Conservation (phyloP, 1,140 invertebrate genomes). For the Ips typographus region DNA sequence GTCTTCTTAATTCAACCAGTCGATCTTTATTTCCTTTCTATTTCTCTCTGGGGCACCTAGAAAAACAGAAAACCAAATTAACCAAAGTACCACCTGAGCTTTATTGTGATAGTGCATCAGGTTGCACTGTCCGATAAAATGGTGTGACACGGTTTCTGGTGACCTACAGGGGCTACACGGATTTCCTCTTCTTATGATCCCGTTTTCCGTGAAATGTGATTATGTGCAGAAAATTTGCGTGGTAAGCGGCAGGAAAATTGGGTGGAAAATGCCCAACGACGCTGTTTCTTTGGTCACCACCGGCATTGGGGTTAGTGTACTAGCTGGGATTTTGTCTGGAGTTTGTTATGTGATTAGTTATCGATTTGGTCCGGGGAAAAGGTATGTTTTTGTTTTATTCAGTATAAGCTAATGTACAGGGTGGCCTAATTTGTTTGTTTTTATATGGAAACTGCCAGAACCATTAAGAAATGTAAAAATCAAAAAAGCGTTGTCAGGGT, state of each 20-base stretch:
- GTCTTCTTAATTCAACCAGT: no score
- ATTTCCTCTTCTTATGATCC: conserved; percentile 20
- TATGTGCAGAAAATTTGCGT: conserved; percentile 25
- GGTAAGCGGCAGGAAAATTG: neutral
- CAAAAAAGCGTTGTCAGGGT: no score
- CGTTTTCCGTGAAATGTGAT: conserved; percentile 30
- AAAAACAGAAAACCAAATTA: neutral
- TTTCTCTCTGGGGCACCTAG: neutral
- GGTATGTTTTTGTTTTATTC: conserved; percentile 38
- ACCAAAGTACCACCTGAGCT: neutral
- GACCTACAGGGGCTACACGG: conserved; percentile 3
- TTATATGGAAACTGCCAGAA: no score
- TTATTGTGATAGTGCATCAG: conserved; percentile 1
- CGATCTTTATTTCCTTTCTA: no score
- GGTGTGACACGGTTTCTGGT: conserved; percentile 9
- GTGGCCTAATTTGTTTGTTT: no score
- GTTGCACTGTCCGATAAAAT: conserved; percentile 12
- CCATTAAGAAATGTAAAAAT: no score
- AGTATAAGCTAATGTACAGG: neutral
- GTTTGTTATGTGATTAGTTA: conserved; percentile 60
- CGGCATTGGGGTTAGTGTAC: conserved; percentile 58
- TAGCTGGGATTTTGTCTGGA: conserved; percentile 61
- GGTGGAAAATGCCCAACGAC: conserved; percentile 52
- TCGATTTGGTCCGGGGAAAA: conserved; percentile 45
- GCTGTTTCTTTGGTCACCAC: conserved; percentile 54